These are phyloP conservation scores for Phrynosoma platyrhinos DNA, from an alignment of 2,113 vertebrate genomes.

Conservation along the genomic window DNA sequence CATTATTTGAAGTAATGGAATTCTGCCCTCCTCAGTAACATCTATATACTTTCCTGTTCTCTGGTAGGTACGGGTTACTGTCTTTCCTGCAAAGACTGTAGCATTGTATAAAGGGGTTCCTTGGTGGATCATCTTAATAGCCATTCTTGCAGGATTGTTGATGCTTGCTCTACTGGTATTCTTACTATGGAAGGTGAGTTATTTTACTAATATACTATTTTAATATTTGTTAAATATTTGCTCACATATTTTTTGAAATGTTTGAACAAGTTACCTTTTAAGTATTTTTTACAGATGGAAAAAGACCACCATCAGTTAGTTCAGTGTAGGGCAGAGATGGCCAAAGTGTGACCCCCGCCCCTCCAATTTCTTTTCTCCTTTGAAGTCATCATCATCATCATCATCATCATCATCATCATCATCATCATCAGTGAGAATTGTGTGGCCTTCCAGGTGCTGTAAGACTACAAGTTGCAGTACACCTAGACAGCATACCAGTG, in stretches of 20 bases:
- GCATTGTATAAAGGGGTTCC: constrained; percentile 86
- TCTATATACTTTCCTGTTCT: neutral
- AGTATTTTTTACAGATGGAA: neutral
- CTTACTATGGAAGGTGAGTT: constrained; percentile 95
- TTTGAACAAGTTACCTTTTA: neutral
- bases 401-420: no score
- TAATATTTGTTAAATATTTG: constrained; percentile 7
- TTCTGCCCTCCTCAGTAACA: neutral
- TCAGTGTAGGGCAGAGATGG: no score
- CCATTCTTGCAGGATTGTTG: constrained; percentile 89
- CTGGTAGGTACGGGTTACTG: constrained; percentile 85
- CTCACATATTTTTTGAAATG: constrained; percentile 10
- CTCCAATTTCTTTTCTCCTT: no score
- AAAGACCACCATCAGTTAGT: neutral
- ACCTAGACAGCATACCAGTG: no score
- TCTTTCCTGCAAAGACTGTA: constrained; percentile 87
- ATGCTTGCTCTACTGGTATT: constrained; percentile 92
- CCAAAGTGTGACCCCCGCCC: no score
- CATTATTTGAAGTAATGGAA: neutral
- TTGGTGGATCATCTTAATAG: constrained; percentile 95
- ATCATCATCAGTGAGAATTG: no score
- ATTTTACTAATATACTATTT: constrained; percentile 35
- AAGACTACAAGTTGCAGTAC: no score
- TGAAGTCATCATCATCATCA: no score
- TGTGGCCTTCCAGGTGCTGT: no score